Percentiles rank a stretch among this genome's conserved stretches.
phyloP scores from a whole-genome alignment of 2,888 invertebrate species.

The Galerucella pusilla region DNA sequence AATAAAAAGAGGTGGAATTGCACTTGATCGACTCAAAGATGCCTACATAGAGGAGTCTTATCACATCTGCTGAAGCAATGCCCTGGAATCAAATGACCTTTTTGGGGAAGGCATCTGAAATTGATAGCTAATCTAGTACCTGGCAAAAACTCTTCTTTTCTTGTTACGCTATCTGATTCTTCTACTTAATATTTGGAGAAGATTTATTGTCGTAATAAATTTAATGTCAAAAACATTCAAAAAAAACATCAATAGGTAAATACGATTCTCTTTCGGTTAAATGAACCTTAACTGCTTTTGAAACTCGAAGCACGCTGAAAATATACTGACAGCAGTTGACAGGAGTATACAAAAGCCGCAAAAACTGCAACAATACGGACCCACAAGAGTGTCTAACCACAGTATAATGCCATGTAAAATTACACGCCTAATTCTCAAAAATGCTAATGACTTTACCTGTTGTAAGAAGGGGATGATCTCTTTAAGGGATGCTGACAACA shows the following conservation, averaged over 20 bases:
- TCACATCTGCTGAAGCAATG: too few species aligned
- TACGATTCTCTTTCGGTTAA: neutral
- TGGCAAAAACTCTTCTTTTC: too few species aligned
- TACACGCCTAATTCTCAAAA: conserved; percentile 45
- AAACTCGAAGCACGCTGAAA: conserved; percentile 3
- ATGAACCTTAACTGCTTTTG: neutral
- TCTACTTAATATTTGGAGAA: neutral
- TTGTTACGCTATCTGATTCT: too few species aligned
- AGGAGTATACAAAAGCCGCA: conserved; percentile 8
- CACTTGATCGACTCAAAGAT: too few species aligned
- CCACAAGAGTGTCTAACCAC: conserved; percentile 19
- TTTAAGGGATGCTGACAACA: conserved; percentile 40
- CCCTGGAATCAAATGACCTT: too few species aligned
- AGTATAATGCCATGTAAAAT: conserved; percentile 37
- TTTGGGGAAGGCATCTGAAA: too few species aligned
- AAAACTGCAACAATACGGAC: conserved; percentile 17
- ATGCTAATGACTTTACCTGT: conserved; percentile 49
- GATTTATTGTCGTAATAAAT: neutral
- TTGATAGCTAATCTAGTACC: too few species aligned
- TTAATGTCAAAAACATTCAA: neutral
- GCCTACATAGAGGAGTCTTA: too few species aligned
- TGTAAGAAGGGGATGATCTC: conserved; percentile 48
- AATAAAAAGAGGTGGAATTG: too few species aligned
- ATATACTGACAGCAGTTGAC: conserved; percentile 14
- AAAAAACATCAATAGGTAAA: neutral